Evolutionary conservation across 2,797 vertebrate species (phyloP).

Genomic region (Anomalospiza imberbis): DNA sequence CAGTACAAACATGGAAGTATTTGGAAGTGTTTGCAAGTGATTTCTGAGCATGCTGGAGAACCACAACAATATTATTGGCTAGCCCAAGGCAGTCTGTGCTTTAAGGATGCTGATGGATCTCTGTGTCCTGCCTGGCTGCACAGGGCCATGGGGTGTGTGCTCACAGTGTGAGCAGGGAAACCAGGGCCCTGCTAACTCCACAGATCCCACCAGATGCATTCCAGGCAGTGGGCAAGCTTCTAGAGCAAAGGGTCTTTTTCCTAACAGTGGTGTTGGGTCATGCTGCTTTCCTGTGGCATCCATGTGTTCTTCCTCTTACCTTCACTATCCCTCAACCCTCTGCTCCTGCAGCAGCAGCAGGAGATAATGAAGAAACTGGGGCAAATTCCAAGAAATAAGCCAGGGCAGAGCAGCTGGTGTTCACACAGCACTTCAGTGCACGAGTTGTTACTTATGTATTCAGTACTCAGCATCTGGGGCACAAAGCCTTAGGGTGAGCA

Average conservation of each 20-base stretch:
- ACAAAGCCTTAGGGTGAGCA: background rate
- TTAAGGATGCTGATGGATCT: background rate
- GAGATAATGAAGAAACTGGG: background rate
- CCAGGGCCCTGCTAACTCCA: background rate
- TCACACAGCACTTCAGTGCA: background rate
- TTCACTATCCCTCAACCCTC: background rate
- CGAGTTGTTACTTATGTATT: background rate
- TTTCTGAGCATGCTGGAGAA: background rate
- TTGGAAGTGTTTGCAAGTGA: background rate
- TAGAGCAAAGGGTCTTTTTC: background rate
- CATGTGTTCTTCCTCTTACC: background rate
- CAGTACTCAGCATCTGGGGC: background rate
- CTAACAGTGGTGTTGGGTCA: background rate
- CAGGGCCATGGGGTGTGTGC: background rate
- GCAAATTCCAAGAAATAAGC: background rate
- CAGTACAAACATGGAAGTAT: background rate
- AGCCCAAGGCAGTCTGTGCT: background rate
- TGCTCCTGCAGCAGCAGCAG: background rate
- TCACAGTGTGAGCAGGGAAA: background rate
- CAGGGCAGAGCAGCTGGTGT: background rate
- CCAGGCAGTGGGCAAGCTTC: background rate
- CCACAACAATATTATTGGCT: accelerated
- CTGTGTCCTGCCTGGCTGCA: background rate
- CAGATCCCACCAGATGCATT: background rate
- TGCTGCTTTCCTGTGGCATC: background rate